Percentiles rank a stretch among this genome's conserved stretches.
Evolutionary conservation across 2,113 vertebrate genomes (phyloP).

Genomic region (Apteryx owenii): DNA sequence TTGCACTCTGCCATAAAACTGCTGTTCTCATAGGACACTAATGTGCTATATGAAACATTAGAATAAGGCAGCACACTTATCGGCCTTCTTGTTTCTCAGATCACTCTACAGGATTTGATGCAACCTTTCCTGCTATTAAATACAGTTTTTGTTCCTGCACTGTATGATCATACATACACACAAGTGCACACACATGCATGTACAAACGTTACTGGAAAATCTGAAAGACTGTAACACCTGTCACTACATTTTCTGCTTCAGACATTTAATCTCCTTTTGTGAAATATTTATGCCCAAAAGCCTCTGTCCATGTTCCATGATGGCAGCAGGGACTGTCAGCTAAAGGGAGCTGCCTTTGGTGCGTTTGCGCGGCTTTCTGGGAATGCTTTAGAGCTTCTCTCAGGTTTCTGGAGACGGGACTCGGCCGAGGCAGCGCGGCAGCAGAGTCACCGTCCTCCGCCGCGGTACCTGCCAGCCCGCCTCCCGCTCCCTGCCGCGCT

Average conservation of each 20-base stretch:
- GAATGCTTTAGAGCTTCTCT: neutral
- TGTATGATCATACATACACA: fast-evolving
- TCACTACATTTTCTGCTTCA: neutral
- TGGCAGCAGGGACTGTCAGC: neutral
- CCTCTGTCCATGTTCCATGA: neutral
- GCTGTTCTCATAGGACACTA: fast-evolving
- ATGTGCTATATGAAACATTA: fast-evolving
- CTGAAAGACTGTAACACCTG: neutral
- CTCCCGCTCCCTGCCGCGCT: neutral
- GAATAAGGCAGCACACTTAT: neutral
- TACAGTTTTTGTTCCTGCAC: neutral
- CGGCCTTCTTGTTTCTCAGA: neutral
- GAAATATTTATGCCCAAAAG: neutral
- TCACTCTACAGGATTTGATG: neutral
- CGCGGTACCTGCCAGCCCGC: neutral
- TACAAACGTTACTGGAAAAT: neutral
- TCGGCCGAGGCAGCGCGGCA: neutral
- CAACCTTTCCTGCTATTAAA: neutral
- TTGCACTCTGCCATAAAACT: neutral
- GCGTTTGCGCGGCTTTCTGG: neutral
- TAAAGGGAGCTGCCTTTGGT: neutral
- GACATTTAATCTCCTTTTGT: neutral
- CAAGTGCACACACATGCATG: fast-evolving
- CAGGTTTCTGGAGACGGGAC: neutral
- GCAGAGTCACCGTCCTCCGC: no score